Evolutionary conservation across 2,888 invertebrate genomes (phyloP).

Genomic region (Yponomeuta cagnagella): DNA sequence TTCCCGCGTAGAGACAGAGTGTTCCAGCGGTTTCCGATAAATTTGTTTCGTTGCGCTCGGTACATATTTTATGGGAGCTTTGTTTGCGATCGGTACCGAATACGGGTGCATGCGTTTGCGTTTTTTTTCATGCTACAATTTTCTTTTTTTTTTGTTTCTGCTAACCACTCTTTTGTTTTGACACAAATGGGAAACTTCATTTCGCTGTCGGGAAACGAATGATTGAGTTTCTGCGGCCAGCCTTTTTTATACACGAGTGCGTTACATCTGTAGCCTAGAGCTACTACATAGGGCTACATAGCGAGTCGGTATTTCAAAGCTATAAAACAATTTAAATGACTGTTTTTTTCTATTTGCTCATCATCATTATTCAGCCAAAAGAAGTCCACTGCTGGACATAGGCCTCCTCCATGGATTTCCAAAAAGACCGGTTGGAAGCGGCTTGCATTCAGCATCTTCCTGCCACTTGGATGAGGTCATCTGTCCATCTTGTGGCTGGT

Average conservation of each 20-base stretch:
- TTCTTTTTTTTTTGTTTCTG: not conserved
- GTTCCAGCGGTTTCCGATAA: conserved; percentile 49
- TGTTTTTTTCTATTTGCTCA: no score
- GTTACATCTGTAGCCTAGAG: no score
- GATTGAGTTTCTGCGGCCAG: not conserved
- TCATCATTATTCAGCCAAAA: no score
- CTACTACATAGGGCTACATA: no score
- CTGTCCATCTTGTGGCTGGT: no score
- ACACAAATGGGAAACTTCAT: not conserved
- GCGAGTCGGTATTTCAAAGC: no score
- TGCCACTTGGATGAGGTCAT: no score
- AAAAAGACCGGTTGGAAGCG: no score
- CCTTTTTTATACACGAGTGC: not conserved
- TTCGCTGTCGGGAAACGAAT: not conserved
- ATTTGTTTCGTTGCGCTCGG: conserved; percentile 37
- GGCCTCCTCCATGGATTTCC: no score
- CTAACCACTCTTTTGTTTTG: not conserved
- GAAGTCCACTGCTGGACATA: no score
- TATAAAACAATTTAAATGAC: no score
- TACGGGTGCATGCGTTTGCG: conserved; percentile 28
- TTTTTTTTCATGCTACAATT: not conserved
- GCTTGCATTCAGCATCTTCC: no score
- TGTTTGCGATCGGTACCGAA: conserved; percentile 42
- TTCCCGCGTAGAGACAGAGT: conserved; percentile 1
- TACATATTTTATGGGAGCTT: conserved; percentile 51